Percentiles rank a stretch among this genome's conserved stretches.
phyloP scores from a whole-genome alignment of 1,140 invertebrate species.

The Melanaphis sacchari region DNA sequence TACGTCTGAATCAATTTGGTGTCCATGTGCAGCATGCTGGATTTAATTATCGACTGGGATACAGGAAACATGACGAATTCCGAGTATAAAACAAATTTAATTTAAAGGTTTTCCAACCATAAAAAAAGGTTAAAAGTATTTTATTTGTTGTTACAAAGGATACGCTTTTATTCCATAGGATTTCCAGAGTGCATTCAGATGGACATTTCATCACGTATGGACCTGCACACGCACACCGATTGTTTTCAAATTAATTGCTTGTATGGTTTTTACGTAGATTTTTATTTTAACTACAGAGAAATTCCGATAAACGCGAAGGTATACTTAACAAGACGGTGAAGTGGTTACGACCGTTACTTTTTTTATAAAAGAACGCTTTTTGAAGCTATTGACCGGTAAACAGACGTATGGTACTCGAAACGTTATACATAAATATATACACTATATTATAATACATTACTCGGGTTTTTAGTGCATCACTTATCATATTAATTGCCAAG shows the following conservation, averaged over 20 bases:
- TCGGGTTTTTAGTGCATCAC: slow-evolving; percentile 37
- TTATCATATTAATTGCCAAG: slow-evolving; percentile 44
- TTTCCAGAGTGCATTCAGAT: background rate
- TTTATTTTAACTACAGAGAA: background rate
- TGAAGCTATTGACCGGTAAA: slow-evolving; percentile 32
- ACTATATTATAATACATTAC: background rate
- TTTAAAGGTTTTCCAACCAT: slow-evolving; percentile 52
- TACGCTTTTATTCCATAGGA: background rate
- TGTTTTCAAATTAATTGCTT: slow-evolving; percentile 35
- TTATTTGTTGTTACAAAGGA: slow-evolving; percentile 27
- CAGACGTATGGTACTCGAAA: slow-evolving; percentile 15
- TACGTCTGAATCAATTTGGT: slow-evolving; percentile 38
- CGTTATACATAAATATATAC: background rate
- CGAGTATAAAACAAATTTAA: slow-evolving; percentile 45
- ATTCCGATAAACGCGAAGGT: background rate
- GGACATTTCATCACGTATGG: background rate
- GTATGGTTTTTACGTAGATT: background rate
- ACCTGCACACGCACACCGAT: background rate
- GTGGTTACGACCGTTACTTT: slow-evolving; percentile 24
- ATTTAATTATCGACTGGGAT: slow-evolving; percentile 47
- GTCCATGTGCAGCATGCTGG: slow-evolving; percentile 16
- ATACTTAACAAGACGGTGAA: slow-evolving; percentile 16
- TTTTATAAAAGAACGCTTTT: background rate
- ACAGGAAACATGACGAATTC: slow-evolving; percentile 26
- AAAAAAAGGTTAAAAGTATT: slow-evolving; percentile 51